These are phyloP conservation scores for Solenopsis invicta DNA, from an alignment of 1,140 invertebrate species.

Conservation along the genomic window DNA sequence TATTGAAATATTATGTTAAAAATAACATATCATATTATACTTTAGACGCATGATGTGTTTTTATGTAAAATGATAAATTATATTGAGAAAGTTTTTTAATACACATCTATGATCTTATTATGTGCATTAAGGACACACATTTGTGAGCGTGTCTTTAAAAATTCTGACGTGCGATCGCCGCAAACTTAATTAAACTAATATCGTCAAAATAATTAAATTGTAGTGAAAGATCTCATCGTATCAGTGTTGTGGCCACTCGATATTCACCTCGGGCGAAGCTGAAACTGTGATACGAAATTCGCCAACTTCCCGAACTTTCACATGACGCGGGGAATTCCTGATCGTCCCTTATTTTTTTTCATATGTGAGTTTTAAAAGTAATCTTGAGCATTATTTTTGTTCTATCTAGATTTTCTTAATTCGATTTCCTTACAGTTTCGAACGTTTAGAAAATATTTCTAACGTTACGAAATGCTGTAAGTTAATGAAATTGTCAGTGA, in stretches of 20 bases:
- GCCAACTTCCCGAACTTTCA: background rate
- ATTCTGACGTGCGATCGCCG: background rate
- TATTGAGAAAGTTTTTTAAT: background rate
- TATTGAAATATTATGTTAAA: background rate
- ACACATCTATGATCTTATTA: background rate
- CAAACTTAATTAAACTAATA: background rate
- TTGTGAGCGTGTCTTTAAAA: background rate
- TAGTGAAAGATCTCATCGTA: background rate
- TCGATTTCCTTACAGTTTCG: background rate
- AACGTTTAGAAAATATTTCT: background rate
- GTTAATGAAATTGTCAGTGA: background rate
- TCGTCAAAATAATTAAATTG: constrained; percentile 6
- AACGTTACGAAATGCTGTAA: background rate
- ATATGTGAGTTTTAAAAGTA: background rate
- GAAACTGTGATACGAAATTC: constrained; percentile 25
- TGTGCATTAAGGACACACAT: background rate
- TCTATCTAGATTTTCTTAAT: background rate
- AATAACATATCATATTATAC: background rate
- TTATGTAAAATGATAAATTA: background rate
- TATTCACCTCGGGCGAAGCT: background rate
- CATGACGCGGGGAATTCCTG: background rate
- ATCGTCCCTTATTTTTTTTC: background rate
- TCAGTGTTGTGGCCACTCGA: background rate
- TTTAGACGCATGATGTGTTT: too few species aligned
- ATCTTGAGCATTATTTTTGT: background rate